Percentiles rank a stretch among this genome's conserved stretches.
Evolutionary conservation across 2,888 invertebrate genomes (phyloP).

Genomic region (Acrocera orbiculus): DNA sequence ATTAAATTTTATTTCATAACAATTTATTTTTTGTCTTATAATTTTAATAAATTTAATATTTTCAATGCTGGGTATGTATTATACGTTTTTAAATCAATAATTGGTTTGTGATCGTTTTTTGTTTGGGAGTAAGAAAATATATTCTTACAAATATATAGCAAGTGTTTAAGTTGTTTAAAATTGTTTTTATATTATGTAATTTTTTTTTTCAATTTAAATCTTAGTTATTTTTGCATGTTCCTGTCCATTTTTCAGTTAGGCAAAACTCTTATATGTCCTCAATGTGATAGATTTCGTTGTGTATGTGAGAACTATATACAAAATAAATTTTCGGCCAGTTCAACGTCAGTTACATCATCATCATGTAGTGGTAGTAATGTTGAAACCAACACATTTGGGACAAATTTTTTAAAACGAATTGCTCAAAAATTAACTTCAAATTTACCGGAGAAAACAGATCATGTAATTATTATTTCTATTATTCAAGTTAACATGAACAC

Average conservation of each 20-base stretch:
- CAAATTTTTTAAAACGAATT: conserved; percentile 29
- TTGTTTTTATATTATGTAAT: conserved; percentile 8
- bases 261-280: conserved; percentile 28
- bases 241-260: conserved; percentile 26
- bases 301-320: conserved; percentile 17
- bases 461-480: conserved; percentile 4
- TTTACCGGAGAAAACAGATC: conserved; percentile 17
- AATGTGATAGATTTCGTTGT: conserved; percentile 31
- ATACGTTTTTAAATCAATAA: too few species aligned
- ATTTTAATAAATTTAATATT: too few species aligned
- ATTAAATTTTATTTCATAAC: too few species aligned
- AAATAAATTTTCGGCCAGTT: conserved; percentile 15
- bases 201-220: conserved; percentile 14
- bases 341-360: conserved; percentile 16
- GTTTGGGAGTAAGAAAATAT: background rate
- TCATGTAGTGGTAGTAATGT: conserved; percentile 4
- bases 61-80: too few species aligned
- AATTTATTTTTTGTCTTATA: too few species aligned
- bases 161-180: conserved; percentile 6
- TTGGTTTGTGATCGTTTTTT: background rate
- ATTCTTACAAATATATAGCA: conserved; percentile 2
- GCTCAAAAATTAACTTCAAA: too few species aligned
- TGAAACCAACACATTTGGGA: conserved; percentile 14
- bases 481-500: conserved; percentile 12
- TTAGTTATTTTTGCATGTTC: conserved; percentile 7